Evolutionary conservation across 2,888 invertebrate species (phyloP), one percentile per base, ranked within the genome.

Genomic region (Cryptus armator): DNA sequence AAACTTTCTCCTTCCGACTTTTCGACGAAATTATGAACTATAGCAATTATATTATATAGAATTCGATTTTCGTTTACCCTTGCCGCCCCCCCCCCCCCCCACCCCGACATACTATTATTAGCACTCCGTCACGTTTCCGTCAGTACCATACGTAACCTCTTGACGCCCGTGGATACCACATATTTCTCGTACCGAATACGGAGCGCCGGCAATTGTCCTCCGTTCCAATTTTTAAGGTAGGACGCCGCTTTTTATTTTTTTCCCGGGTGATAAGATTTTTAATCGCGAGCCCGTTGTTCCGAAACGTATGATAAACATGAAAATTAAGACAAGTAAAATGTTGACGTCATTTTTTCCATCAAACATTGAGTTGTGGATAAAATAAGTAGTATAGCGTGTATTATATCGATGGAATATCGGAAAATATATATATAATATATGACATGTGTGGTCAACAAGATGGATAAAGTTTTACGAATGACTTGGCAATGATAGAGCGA

Each of bases 91-190:
- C n/a, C n/a, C n/a, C 9, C 56, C 66, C 43, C 72, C 66, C 83
- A 75, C 76, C 76, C 32, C 79, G 78, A 84, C 62, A 89, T 90
- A 89, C 87, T 90, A 91, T 91, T 91, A 91, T 91, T 90, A 91
- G 91, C 91, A 91, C 91, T 91, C 87, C 89, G 91, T 91, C 91
- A 91, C 88, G 87, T 71, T 84, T 88, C 91, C 91, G 91, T 91
- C 91, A 91, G 86, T 86, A 81, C 87, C 91, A 91, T 81, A 86
- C 82, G 81, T 77, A 83, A 83, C 81, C 88, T 83, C 86, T 86
- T 81, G 84, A 81, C 78, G 71, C 75, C 78, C 79, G 78, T 67
- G 86, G 48, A 74, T 78, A 72, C 53, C 51, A 46, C 32, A 37
- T 62, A 56, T 56, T 56, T 62, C 53, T n/a, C 14, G 16, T 7